A percentile compares a stretch with the other conserved stretches of the same genome.
Evolutionary conservation across 2,797 vertebrate genomes (phyloP).

Genomic region (Cryptoprocta ferox): DNA sequence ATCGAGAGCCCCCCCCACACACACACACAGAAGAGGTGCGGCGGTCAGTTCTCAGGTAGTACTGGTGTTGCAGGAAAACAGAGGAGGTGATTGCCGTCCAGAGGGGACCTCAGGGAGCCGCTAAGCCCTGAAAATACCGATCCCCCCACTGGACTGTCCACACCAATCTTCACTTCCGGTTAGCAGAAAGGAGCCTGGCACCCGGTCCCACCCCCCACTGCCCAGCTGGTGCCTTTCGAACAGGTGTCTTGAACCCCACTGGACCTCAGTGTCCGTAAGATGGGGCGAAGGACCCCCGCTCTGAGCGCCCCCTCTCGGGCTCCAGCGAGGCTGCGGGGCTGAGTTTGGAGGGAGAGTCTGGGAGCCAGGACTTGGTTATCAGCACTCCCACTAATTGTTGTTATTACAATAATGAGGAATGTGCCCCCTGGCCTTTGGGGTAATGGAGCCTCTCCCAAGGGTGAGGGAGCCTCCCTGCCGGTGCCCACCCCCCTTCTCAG

Average conservation of each 20-base stretch:
- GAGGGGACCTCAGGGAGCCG: neutral
- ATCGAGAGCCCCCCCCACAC: accelerated
- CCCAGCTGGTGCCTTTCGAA: neutral
- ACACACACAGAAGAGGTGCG: neutral
- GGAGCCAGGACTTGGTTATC: neutral
- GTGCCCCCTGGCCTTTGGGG: neutral
- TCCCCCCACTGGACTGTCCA: accelerated
- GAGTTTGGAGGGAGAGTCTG: neutral
- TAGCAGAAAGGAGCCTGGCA: accelerated
- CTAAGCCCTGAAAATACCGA: neutral
- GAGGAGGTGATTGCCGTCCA: neutral
- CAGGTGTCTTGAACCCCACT: neutral
- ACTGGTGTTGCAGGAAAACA: neutral
- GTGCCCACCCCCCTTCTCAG: neutral
- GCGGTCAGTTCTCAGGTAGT: neutral
- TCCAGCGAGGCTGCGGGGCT: accelerated
- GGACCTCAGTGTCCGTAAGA: neutral
- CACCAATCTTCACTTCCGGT: neutral
- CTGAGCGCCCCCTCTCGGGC: neutral
- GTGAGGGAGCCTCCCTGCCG: neutral
- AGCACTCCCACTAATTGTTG: neutral
- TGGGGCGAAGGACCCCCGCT: neutral
- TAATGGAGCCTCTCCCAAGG: neutral
- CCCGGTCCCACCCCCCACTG: neutral
- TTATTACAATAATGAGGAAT: neutral